Evolutionary conservation across 2,113 vertebrate genomes (phyloP).

Genomic region (Tragulus kanchil): DNA sequence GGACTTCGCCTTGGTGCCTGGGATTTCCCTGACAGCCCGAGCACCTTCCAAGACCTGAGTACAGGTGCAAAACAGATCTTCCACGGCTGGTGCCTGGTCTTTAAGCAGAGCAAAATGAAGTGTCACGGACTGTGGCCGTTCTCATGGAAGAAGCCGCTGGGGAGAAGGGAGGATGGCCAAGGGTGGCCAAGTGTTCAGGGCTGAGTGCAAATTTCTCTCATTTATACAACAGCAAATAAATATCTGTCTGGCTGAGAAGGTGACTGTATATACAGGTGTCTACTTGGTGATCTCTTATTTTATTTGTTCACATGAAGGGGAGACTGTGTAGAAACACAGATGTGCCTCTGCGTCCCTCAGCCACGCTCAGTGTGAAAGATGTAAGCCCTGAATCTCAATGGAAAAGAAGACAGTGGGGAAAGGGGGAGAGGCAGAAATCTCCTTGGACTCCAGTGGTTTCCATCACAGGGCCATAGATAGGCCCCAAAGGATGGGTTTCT

Average conservation of each 20-base stretch:
- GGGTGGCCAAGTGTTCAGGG: constrained; percentile 70
- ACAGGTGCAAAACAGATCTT: constrained; percentile 81
- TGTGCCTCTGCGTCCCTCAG: background rate
- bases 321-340: constrained; percentile 52
- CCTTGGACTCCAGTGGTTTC: background rate
- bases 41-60: background rate
- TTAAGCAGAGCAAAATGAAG: background rate
- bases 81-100: background rate
- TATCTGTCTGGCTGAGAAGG: constrained; percentile 75
- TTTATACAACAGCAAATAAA: constrained; percentile 79
- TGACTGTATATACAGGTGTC: constrained; percentile 81
- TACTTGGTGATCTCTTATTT: constrained; percentile 2
- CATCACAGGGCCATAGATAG: background rate
- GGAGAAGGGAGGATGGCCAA: constrained; percentile 49
- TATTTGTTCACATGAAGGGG: background rate
- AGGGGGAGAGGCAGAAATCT: background rate
- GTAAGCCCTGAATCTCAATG: background rate
- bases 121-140: constrained; percentile 25
- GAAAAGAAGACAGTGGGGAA: background rate
- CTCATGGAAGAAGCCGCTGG: constrained; percentile 37
- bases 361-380: background rate
- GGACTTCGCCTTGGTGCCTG: constrained; percentile 39
- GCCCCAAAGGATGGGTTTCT: background rate
- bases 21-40: constrained; percentile 43
- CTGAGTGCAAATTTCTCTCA: constrained; percentile 67